Conservation (phyloP, 2,888 invertebrate genomes). For the Heliconius ethilla region DNA sequence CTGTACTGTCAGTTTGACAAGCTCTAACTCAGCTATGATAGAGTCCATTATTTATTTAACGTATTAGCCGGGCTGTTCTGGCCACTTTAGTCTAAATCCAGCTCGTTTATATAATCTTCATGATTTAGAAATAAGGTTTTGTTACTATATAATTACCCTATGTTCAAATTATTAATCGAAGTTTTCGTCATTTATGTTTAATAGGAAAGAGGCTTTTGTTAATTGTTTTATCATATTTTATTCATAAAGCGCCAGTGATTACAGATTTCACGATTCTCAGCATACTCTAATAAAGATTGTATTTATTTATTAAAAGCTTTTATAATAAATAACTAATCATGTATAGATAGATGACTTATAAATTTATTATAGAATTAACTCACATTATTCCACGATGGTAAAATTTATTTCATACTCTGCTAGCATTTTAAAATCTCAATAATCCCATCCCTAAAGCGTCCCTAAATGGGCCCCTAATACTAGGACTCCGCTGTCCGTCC, state of each 20-base stretch:
- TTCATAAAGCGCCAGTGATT: not conserved
- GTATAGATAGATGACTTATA: not conserved
- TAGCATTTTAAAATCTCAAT: not conserved
- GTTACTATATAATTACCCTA: too few species aligned
- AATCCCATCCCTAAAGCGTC: not conserved
- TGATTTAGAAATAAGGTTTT: not conserved
- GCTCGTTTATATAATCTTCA: not conserved
- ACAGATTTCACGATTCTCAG: not conserved
- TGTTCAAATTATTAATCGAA: not conserved
- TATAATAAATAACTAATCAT: not conserved
- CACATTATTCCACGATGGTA: not conserved
- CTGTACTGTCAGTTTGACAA: conserved; percentile 1
- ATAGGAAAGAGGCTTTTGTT: not conserved
- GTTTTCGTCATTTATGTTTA: not conserved
- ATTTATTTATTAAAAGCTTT: too few species aligned
- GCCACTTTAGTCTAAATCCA: not conserved
- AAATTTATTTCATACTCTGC: not conserved
- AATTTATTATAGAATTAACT: not conserved
- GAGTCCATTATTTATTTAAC: conserved; percentile 8
- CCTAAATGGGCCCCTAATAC: not conserved
- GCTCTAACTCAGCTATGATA: not conserved
- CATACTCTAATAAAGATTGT: too few species aligned
- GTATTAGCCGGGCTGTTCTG: not conserved
- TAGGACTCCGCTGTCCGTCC: too few species aligned
- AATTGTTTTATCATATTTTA: not conserved